phyloP scores from a whole-genome alignment of 2,113 vertebrate species.

The Sminthopsis crassicaudata region DNA sequence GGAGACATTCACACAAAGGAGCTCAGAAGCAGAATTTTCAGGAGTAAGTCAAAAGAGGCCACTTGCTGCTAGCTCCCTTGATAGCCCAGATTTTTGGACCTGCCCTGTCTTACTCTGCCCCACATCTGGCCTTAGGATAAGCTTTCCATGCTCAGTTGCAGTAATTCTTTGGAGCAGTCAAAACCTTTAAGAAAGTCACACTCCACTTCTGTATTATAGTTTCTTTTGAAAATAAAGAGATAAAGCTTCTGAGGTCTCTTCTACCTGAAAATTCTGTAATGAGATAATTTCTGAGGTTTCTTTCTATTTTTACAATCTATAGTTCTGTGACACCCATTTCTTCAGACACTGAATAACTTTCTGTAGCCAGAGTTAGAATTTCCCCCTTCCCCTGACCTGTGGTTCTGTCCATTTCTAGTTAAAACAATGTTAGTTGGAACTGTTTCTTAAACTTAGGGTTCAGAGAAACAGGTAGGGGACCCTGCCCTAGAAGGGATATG shows the following conservation, averaged over 20 bases:
- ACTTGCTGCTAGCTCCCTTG: background rate
- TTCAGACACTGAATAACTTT: background rate
- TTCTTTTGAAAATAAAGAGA: background rate
- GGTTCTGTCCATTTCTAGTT: background rate
- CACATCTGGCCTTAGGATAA: background rate
- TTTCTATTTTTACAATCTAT: background rate
- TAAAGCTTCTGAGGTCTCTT: background rate
- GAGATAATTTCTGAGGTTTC: background rate
- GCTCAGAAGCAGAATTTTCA: background rate
- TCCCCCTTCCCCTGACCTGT: background rate
- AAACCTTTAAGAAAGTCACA: background rate
- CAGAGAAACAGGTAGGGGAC: background rate
- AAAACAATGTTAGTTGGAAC: background rate
- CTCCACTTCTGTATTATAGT: background rate
- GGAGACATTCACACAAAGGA: conserved; percentile 59
- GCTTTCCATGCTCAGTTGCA: background rate
- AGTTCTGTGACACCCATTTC: background rate
- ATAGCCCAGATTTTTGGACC: background rate
- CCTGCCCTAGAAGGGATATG: background rate
- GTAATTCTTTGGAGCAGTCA: background rate
- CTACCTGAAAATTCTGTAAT: background rate
- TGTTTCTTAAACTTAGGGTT: background rate
- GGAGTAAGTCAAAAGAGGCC: background rate
- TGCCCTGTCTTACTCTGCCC: background rate
- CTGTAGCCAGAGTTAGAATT: background rate